Evolutionary conservation across 2,888 invertebrate species (phyloP).

Genomic region (Anoncus sp.): DNA sequence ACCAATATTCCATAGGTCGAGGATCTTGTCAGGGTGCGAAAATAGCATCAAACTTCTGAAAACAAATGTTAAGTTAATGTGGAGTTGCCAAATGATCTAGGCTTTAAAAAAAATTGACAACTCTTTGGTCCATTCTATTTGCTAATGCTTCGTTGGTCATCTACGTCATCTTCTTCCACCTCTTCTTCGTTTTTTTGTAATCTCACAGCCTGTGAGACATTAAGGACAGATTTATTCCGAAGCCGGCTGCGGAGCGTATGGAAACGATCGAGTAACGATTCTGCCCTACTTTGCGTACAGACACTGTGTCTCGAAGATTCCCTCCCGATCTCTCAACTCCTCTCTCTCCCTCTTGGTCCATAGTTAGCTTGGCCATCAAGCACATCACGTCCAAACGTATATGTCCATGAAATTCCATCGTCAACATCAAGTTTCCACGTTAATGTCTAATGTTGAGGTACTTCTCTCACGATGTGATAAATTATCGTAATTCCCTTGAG

Average conservation of each 20-base stretch:
- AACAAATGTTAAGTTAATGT: too few species aligned
- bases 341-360: too few species aligned
- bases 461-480: constrained; percentile 27
- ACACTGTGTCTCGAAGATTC: too few species aligned
- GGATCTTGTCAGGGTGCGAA: too few species aligned
- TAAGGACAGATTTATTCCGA: constrained; percentile 54
- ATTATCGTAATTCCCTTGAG: constrained; percentile 36
- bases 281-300: constrained; percentile 57
- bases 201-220: constrained; percentile 28
- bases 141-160: too few species aligned
- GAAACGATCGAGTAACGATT: constrained; percentile 56
- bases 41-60: too few species aligned
- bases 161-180: too few species aligned
- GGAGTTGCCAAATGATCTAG: too few species aligned
- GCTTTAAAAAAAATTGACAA: too few species aligned
- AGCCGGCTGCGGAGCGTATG: constrained; percentile 43
- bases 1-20: too few species aligned
- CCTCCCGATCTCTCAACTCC: constrained; percentile 42
- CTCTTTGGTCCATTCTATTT: too few species aligned
- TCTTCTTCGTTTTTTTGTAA: constrained; percentile 52
- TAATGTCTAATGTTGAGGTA: constrained; percentile 26
- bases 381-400: constrained; percentile 24
- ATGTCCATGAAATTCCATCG: constrained; percentile 58
- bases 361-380: too few species aligned
- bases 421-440: constrained; percentile 20